phyloP scores from a whole-genome alignment of 2,797 vertebrate species.

The Limosa lapponica region DNA sequence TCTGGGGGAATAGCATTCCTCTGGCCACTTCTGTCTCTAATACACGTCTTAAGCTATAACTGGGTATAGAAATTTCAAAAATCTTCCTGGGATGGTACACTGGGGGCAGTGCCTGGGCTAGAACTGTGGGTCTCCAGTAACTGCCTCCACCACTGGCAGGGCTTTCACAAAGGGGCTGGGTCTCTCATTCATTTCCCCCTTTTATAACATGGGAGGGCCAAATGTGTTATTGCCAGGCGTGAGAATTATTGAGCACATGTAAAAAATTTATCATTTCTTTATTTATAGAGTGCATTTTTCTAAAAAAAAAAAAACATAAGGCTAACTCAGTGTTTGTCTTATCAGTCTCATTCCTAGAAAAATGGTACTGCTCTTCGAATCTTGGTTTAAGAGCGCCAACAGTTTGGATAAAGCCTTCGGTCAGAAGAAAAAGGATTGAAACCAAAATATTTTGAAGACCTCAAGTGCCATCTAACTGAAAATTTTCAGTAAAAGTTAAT shows the following conservation, averaged over 20 bases:
- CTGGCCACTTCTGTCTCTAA: neutral
- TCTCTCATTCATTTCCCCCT: neutral
- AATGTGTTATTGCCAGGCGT: neutral
- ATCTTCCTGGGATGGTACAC: neutral
- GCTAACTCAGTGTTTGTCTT: neutral
- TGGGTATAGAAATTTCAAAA: neutral
- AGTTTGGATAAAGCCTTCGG: neutral
- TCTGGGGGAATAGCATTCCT: neutral
- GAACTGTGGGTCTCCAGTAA: neutral
- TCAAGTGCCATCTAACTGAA: neutral
- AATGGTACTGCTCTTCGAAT: accelerated
- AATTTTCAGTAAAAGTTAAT: neutral
- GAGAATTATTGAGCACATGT: neutral
- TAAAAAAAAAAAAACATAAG: accelerated
- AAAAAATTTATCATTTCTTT: neutral
- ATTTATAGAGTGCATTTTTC: neutral
- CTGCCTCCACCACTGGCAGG: neutral
- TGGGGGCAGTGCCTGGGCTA: neutral
- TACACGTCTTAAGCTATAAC: neutral
- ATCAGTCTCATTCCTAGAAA: neutral
- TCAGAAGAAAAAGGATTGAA: neutral
- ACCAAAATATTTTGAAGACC: neutral
- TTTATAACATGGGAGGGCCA: accelerated
- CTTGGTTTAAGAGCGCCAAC: neutral
- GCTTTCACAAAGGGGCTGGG: neutral